Conservation (phyloP, 92 coral and sea anemone species). For the Epizoanthus stellaris region DNA sequence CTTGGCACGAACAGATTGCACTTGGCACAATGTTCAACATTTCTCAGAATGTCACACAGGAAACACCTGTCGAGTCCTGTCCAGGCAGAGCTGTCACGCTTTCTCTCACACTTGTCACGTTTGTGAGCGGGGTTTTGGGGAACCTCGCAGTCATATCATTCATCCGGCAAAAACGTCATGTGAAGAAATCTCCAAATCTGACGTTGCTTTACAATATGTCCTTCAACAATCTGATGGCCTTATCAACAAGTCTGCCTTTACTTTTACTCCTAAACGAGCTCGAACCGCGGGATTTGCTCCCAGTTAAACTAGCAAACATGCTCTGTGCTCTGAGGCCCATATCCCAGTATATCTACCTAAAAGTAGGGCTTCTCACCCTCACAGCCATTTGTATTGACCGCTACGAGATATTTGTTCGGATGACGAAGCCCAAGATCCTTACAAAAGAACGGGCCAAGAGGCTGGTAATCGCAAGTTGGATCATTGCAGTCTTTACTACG, state of each 20-base stretch:
- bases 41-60: neutral
- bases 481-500: constrained; percentile 23
- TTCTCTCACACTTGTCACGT: constrained; percentile 5
- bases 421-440: constrained; percentile 29
- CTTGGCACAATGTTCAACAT: constrained; percentile 21
- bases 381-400: constrained; percentile 42
- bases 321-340: constrained; percentile 40
- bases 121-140: constrained; percentile 5
- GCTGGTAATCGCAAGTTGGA: constrained; percentile 22
- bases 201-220: constrained; percentile 33
- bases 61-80: neutral
- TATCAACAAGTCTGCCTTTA: constrained; percentile 22
- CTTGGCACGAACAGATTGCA: neutral
- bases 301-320: constrained; percentile 16
- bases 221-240: constrained; percentile 24
- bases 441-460: constrained; percentile 20
- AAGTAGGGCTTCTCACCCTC: constrained; percentile 41
- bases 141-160: constrained; percentile 30
- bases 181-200: neutral
- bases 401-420: constrained; percentile 38
- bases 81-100: constrained; percentile 39
- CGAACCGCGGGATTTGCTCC: neutral
- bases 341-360: constrained; percentile 30
- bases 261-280: neutral
- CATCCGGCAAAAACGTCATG: constrained; percentile 5